phyloP scores from a whole-genome alignment of 2,797 vertebrate species.

The Coregonus sp. region DNA sequence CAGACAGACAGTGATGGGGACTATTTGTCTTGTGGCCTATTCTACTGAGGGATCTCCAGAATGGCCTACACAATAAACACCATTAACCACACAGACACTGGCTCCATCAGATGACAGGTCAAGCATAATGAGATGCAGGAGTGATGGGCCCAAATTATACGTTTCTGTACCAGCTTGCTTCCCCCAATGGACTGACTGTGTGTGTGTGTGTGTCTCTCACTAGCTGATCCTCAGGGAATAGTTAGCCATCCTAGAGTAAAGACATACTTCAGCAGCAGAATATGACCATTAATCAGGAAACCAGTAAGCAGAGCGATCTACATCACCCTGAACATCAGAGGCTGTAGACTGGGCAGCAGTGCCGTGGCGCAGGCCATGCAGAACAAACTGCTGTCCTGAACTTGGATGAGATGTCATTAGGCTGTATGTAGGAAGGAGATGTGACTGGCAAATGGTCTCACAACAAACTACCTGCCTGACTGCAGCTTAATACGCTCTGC shows the following conservation, averaged over 20 bases:
- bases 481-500: neutral
- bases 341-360: constrained; percentile 11
- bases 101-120: constrained; percentile 31
- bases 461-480: neutral
- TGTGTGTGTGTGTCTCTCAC: neutral
- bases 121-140: constrained; percentile 28
- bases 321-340: constrained; percentile 39
- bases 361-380: constrained; percentile 32
- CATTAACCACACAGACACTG: constrained; percentile 45
- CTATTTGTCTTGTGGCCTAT: constrained; percentile 53
- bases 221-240: constrained; percentile 24
- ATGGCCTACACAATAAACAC: constrained; percentile 44
- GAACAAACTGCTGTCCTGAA: constrained; percentile 31
- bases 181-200: neutral
- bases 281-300: constrained; percentile 55
- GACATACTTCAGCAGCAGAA: constrained; percentile 50
- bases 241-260: constrained; percentile 43
- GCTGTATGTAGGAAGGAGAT: constrained; percentile 19
- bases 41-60: constrained; percentile 49
- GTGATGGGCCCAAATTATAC: constrained; percentile 51
- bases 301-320: constrained; percentile 47
- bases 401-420: constrained; percentile 39
- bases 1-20: constrained; percentile 58
- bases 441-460: constrained; percentile 10
- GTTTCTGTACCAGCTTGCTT: constrained; percentile 24